A percentile compares a stretch with the other conserved stretches of the same genome.
Evolutionary conservation across 2,888 invertebrate genomes (phyloP).

Genomic region (Agonopterix alstromeriana): DNA sequence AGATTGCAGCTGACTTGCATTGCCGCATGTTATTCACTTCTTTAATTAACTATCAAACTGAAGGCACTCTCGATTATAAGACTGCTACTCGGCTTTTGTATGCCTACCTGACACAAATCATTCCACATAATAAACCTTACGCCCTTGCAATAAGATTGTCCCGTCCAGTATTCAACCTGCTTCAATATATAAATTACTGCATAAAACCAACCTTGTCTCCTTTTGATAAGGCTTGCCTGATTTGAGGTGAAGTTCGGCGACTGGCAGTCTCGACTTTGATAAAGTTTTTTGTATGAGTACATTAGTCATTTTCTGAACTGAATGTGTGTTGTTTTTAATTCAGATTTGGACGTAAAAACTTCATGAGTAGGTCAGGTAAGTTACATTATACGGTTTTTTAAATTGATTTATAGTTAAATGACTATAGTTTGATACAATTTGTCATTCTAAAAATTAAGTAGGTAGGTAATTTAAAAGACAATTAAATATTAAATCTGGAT

Average conservation of each 20-base stretch:
- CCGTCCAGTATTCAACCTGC: too few species aligned
- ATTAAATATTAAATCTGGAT: too few species aligned
- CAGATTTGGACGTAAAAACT: conserved; percentile 34
- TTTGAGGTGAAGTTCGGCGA: conserved; percentile 38
- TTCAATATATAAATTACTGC: too few species aligned
- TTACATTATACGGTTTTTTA: too few species aligned
- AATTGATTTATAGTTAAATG: too few species aligned
- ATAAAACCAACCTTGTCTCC: too few species aligned
- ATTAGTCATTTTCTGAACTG: conserved; percentile 36
- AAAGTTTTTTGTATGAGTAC: conserved; percentile 46
- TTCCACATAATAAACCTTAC: conserved; percentile 11
- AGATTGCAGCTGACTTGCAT: conserved; percentile 69
- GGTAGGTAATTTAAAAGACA: too few species aligned
- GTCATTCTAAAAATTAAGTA: too few species aligned
- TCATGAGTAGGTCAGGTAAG: not conserved
- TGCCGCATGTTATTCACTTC: conserved; percentile 66
- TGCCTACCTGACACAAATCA: conserved; percentile 30
- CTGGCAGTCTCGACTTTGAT: conserved; percentile 63
- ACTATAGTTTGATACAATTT: too few species aligned
- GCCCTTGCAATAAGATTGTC: not conserved
- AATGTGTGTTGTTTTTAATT: conserved; percentile 26
- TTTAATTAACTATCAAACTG: conserved; percentile 73
- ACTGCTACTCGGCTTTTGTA: conserved; percentile 68
- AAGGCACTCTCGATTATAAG: conserved; percentile 69
- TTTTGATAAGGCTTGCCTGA: conserved; percentile 16